Conservation (phyloP, 2,888 invertebrate species). For the Calliopum simillimum region DNA sequence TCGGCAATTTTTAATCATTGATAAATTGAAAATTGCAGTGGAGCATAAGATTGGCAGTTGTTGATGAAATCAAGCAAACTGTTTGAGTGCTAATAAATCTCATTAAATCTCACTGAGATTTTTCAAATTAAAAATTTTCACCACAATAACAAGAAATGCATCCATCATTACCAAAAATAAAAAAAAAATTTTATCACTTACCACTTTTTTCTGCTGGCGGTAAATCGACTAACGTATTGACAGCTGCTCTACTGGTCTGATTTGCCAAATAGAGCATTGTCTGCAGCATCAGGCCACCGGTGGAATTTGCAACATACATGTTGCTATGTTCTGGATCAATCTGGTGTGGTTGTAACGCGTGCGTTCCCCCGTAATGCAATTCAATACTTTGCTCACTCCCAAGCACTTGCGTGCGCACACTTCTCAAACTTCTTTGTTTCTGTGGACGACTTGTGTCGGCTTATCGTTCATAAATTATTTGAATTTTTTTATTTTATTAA, state of each 20-base stretch:
- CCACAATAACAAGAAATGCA: slow-evolving; percentile 10
- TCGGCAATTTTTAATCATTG: too few species aligned
- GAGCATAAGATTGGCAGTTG: too few species aligned
- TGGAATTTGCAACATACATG: slow-evolving; percentile 64
- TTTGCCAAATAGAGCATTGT: slow-evolving; percentile 67
- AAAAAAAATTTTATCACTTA: too few species aligned
- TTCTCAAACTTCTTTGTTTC: background rate
- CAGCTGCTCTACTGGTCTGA: slow-evolving; percentile 62
- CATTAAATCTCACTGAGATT: too few species aligned
- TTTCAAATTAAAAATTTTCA: background rate
- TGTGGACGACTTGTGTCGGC: background rate
- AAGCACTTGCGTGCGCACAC: background rate
- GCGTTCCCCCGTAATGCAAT: background rate
- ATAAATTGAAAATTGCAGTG: too few species aligned
- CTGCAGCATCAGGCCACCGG: slow-evolving; percentile 66
- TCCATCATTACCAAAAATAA: background rate
- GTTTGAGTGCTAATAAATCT: too few species aligned
- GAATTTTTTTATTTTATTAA: too few species aligned
- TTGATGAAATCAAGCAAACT: too few species aligned
- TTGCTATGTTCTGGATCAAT: slow-evolving; percentile 23
- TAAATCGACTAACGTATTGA: slow-evolving; percentile 62
- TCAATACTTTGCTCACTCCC: slow-evolving; percentile 4
- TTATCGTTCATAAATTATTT: background rate
- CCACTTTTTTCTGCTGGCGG: slow-evolving; percentile 64
- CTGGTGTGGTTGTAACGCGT: background rate